Evolutionary conservation across 2,113 vertebrate genomes (phyloP).

Genomic region (Hiodon tergisus): DNA sequence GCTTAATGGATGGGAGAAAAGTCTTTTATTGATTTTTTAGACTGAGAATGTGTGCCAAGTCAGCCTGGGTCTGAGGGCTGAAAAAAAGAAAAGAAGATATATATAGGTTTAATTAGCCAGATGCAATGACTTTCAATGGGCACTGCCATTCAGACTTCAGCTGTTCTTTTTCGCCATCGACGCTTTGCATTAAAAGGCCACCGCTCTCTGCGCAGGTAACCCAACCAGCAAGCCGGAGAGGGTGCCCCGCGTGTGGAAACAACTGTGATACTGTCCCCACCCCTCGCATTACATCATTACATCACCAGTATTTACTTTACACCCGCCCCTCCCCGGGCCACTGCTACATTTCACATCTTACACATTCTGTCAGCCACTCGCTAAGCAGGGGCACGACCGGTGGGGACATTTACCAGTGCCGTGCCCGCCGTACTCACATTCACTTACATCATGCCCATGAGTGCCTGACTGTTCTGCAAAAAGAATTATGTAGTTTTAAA

Average conservation of each 20-base stretch:
- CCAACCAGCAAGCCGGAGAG: background rate
- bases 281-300: background rate
- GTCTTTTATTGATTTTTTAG: constrained; percentile 13
- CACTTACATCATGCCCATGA: background rate
- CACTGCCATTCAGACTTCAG: too few species aligned
- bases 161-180: too few species aligned
- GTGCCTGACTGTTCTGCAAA: background rate
- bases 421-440: background rate
- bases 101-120: too few species aligned
- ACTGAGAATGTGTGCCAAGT: constrained; percentile 13
- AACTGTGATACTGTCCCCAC: background rate
- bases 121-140: too few species aligned
- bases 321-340: background rate
- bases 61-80: constrained; percentile 7
- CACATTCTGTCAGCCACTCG: background rate
- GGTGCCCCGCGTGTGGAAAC: background rate
- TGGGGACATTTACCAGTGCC: background rate
- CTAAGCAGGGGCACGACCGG: background rate
- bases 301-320: background rate
- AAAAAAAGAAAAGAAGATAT: too few species aligned
- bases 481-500: background rate
- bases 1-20: background rate
- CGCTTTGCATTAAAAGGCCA: too few species aligned
- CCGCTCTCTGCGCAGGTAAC: too few species aligned
- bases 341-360: constrained; percentile 10